Base-by-base conservation (phyloP, 2,888 invertebrate genomes). In the Perizoma flavofasciatum region DNA sequence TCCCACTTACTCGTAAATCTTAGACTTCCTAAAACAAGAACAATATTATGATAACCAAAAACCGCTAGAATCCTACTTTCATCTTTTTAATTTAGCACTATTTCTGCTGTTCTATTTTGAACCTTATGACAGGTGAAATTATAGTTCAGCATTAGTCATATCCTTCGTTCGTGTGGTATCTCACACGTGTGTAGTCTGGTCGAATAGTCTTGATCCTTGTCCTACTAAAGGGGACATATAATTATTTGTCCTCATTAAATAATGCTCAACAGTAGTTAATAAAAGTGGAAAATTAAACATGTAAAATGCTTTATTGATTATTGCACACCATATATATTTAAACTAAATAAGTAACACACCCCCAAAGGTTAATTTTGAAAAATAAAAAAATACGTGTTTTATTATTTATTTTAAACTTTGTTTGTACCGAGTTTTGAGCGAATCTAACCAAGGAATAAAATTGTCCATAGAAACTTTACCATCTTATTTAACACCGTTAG, bases 141-240 rank as follows among this genome's bases (percentile, higher is more conserved):
- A 65, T 55, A 51, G 63, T 63, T 68, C 48, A 64, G 51, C 64
- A 59, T 71, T 64, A 59, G 48, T 59, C 62, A 52, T 55, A 48
- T 58, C 51, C 44, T 58, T 51, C 48, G 46, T 1, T 51, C 34
- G 55, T 58, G 46, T 58, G 58, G 57, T 62, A 61, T 61, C 54
- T 53, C 44, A 41, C 55, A 58, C 61, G 54, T 11, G 47, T n/a
- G 41, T 55, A 49, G 58, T 40, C 11, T 8, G 40, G 34, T n/a
- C 37, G 41, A 40, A 33, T 40, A 33, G 5, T 68, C 46, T 69
- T 71, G 68, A 67, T 65, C 37, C n/a, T 54, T 59, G 55, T 7
- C n/a, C 9, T 33, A 41, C 5, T 53, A 34, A 44, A n/a, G 5
- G 9, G 5, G 8, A 4, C 8, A 5, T 40, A 9, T 41, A 41